These are phyloP conservation scores for Samia ricini DNA, from an alignment of 1,140 invertebrate species.

Conservation along the genomic window DNA sequence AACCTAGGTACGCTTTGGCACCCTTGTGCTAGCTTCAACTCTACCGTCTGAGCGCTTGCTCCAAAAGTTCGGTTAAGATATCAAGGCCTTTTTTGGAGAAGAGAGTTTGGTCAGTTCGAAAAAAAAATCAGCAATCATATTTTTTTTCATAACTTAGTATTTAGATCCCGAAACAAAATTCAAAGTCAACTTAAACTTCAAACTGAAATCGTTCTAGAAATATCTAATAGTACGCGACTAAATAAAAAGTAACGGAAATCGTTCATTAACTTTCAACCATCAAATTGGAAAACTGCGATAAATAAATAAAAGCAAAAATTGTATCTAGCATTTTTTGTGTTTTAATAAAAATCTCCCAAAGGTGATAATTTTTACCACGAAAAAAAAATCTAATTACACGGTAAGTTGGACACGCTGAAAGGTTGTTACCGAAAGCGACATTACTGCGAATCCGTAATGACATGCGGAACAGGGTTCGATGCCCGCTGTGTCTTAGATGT, in stretches of 20 bases:
- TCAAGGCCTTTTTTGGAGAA: no score
- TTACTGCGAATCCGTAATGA: not conserved
- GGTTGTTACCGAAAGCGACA: not conserved
- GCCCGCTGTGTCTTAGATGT: no score
- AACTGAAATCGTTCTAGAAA: not conserved
- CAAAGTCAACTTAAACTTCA: no score
- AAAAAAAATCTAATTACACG: not conserved
- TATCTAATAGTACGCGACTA: not conserved
- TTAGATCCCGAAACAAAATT: no score
- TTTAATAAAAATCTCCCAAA: not conserved
- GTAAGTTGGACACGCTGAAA: not conserved
- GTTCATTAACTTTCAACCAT: not conserved
- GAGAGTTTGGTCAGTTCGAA: no score
- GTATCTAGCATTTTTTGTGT: not conserved
- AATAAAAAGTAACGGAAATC: not conserved
- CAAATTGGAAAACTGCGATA: not conserved
- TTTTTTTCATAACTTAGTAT: no score
- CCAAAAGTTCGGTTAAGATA: no score
- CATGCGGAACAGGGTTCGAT: not conserved
- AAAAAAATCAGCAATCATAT: no score
- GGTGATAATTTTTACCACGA: not conserved
- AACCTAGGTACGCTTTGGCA: no score
- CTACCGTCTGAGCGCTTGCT: no score
- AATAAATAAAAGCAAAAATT: not conserved
- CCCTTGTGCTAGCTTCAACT: no score